Conservation (phyloP, 1,140 invertebrate species). For the Drosophila arawakana region DNA sequence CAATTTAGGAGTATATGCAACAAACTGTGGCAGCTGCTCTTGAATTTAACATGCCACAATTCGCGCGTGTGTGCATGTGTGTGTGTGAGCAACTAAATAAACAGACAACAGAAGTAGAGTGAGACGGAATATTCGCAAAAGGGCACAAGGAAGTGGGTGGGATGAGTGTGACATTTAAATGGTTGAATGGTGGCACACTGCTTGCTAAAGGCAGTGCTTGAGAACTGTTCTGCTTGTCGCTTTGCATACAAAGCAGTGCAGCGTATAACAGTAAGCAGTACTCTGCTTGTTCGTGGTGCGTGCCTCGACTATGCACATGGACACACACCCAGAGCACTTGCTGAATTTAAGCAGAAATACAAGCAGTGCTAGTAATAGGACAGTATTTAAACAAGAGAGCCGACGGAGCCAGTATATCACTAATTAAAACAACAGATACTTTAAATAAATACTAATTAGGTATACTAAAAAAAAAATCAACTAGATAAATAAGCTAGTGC, state of each 20-base stretch:
- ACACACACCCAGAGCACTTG: neutral
- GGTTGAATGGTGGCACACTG: neutral
- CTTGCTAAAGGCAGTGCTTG: neutral
- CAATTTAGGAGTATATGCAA: slow-evolving; percentile 28
- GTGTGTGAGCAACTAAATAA: neutral
- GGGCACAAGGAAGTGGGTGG: neutral
- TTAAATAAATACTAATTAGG: too few relatives aligned
- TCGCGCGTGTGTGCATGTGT: neutral
- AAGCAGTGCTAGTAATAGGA: too few relatives aligned
- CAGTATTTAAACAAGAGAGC: too few relatives aligned
- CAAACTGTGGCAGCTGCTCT: slow-evolving; percentile 7
- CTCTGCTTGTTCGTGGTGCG: neutral
- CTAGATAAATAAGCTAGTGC: too few relatives aligned
- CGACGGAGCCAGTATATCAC: too few relatives aligned
- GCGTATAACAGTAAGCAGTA: neutral
- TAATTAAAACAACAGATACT: too few relatives aligned
- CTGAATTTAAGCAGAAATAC: neutral
- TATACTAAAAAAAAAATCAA: too few relatives aligned
- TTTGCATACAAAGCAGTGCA: neutral
- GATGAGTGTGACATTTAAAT: neutral
- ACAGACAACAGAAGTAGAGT: neutral
- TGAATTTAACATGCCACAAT: slow-evolving; percentile 9
- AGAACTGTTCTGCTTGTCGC: neutral
- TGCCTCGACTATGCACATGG: neutral
- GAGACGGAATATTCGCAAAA: neutral